Percentiles rank a stretch among this genome's conserved stretches.
phyloP scores from a whole-genome alignment of 2,888 invertebrate species.

The Phalera bucephala region DNA sequence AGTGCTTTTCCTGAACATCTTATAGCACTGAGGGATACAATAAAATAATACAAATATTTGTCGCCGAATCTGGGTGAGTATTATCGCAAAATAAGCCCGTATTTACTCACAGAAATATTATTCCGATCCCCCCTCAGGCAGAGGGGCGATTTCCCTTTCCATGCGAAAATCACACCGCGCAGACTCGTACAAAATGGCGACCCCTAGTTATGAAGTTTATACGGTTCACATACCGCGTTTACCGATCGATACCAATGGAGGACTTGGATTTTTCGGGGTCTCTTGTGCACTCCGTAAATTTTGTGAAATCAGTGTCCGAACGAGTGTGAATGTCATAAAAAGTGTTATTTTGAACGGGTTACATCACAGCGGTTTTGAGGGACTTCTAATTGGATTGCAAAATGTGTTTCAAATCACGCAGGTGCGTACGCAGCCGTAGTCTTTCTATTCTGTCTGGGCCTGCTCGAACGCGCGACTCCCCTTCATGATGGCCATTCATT shows the following conservation, averaged over 20 bases:
- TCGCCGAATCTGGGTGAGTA: constrained; percentile 57
- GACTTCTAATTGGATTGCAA: constrained; percentile 72
- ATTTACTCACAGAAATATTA: constrained; percentile 47
- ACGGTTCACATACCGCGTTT: constrained; percentile 72
- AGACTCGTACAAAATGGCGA: constrained; percentile 88
- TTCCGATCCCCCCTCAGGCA: constrained; percentile 68
- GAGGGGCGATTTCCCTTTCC: constrained; percentile 81
- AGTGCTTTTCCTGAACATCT: constrained; percentile 63
- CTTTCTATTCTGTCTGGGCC: constrained; percentile 93
- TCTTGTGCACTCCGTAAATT: constrained; percentile 67
- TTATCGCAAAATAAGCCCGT: constrained; percentile 28
- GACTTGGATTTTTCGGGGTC: constrained; percentile 76
- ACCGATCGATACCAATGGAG: constrained; percentile 86
- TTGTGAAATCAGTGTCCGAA: constrained; percentile 67
- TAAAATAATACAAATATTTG: constrained; percentile 43
- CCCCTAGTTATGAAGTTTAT: constrained; percentile 78
- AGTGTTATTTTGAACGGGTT: constrained; percentile 76
- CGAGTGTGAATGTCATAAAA: constrained; percentile 70
- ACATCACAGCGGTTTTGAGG: constrained; percentile 75
- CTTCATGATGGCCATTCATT: constrained; percentile 82
- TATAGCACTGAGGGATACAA: constrained; percentile 37
- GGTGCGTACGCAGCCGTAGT: constrained; percentile 98
- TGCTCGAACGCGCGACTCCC: constrained; percentile 88
- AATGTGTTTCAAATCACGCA: constrained; percentile 88
- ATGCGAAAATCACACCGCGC: constrained; percentile 83